Base-by-base conservation (phyloP, 2,113 vertebrate genomes). In the Columba livia region DNA sequence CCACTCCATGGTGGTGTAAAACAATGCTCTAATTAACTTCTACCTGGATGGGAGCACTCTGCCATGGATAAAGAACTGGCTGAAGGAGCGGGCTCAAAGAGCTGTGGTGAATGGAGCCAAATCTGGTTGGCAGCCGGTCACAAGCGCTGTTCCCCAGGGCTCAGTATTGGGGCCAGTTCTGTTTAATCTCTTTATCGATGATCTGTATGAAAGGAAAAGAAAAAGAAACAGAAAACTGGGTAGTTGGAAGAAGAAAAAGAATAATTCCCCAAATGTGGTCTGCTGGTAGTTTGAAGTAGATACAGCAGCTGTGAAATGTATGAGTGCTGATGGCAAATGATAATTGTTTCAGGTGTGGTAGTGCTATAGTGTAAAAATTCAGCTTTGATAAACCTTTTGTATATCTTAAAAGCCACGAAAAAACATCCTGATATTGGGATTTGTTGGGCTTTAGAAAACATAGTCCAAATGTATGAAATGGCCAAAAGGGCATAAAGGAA, bases 211-310 rank as follows among this genome's bases (percentile, higher is more conserved):
- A n/a, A n/a, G n/a, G 13, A 23, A 0, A 19, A 53, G 58, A 38
- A 24, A 44, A 6, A 51, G 14, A 17, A 61, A 9, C 5, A 31
- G n/a, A 47, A 72, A 44, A 36, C 3, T 13, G 17, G 18, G 2
- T 23, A 19, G 15, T 10, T 24, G 29, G 24, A 54, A 64, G 69
- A 51, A 51, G 9, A 15, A 79, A 70, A 93, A 9, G 11, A 9
- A 2, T 69, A 7, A 1, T 19, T 70, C 5, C 2, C 5, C 28
- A 36, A 21, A 4, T 21, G 38, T 4, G 16, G 15, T 20, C 7
- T 74, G 23, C 29, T 32, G 3, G 44, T 26, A 17, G 14, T 40
- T 50, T 29, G 36, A 31, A 36, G 11, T 8, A 54, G 36, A 1
- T 50, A 0, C 0, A 25, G 44, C 23, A n/a, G 24, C 24, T 78